phyloP scores from a whole-genome alignment of 2,113 vertebrate genomes.

The Nerophis ophidion region DNA sequence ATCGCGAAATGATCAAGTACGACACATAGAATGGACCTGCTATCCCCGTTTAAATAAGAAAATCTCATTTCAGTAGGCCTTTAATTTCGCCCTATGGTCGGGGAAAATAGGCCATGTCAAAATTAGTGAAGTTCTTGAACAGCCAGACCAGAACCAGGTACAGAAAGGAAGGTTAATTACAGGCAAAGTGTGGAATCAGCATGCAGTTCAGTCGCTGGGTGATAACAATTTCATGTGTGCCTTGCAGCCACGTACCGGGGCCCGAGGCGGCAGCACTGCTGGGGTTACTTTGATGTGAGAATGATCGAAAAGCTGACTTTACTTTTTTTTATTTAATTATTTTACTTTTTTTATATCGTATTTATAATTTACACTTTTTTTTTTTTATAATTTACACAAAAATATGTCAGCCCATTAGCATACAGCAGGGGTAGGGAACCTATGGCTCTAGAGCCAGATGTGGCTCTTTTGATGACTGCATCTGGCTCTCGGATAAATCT shows the following conservation, averaged over 20 bases:
- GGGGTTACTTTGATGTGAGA: constrained; percentile 72
- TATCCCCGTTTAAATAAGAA: too few species aligned
- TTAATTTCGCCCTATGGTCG: too few species aligned
- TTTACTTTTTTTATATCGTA: too few species aligned
- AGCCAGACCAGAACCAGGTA: constrained; percentile 41
- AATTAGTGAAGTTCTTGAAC: constrained; percentile 15
- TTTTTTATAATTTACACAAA: constrained; percentile 57
- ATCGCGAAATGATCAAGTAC: too few species aligned
- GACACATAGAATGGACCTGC: too few species aligned
- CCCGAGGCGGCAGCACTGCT: constrained; percentile 62
- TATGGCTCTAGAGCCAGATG: too few species aligned
- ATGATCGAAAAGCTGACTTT: constrained; percentile 65
- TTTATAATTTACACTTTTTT: constrained; percentile 55
- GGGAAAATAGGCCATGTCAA: neutral
- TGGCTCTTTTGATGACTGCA: too few species aligned
- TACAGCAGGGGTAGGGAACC: too few species aligned
- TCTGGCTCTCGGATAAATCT: too few species aligned
- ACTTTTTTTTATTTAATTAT: constrained; percentile 48
- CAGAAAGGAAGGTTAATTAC: constrained; percentile 61
- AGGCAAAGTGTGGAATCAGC: constrained; percentile 64
- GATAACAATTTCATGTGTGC: constrained; percentile 74
- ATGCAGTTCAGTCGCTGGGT: constrained; percentile 66
- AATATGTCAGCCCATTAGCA: constrained; percentile 62
- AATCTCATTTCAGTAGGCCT: too few species aligned
- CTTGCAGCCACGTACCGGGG: constrained; percentile 65